These are phyloP conservation scores for Protosalanx chinensis DNA, from an alignment of 2,797 vertebrate species.

Conservation along the genomic window DNA sequence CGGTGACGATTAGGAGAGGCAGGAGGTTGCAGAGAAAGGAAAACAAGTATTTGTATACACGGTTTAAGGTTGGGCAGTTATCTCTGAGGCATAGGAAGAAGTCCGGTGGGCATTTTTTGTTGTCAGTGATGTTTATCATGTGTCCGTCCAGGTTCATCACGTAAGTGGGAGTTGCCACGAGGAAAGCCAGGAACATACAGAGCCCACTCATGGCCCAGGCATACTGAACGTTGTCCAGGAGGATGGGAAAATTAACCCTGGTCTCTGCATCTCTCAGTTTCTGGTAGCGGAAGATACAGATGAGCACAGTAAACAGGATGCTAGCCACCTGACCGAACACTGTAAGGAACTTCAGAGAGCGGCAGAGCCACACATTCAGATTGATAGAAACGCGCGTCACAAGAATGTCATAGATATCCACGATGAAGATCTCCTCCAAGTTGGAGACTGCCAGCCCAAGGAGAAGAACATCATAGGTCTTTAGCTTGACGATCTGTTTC, in stretches of 20 bases:
- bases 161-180: constrained; percentile 58
- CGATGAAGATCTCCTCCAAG: constrained; percentile 63
- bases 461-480: constrained; percentile 73
- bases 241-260: constrained; percentile 51
- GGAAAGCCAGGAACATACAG: constrained; percentile 40
- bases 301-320: constrained; percentile 74
- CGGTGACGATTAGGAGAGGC: constrained; percentile 66
- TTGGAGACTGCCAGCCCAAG: constrained; percentile 66
- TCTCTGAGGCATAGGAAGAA: constrained; percentile 60
- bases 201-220: constrained; percentile 45
- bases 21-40: constrained; percentile 57
- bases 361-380: constrained; percentile 38
- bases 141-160: constrained; percentile 22
- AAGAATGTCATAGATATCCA: constrained; percentile 60
- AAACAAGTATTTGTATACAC: constrained; percentile 64
- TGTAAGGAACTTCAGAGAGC: constrained; percentile 59
- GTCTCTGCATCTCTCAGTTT: constrained; percentile 63
- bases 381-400: constrained; percentile 9
- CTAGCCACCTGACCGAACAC: constrained; percentile 59
- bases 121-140: not conserved
- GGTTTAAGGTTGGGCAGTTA: constrained; percentile 51
- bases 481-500: constrained; percentile 44
- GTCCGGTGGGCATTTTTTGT: constrained; percentile 49
- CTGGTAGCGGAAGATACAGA: constrained; percentile 73
- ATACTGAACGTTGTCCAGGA: constrained; percentile 57